Percentiles rank a stretch among this genome's conserved stretches.
Conservation (phyloP, 2,888 invertebrate genomes). For the Caenorhabditis zanzibari region DNA sequence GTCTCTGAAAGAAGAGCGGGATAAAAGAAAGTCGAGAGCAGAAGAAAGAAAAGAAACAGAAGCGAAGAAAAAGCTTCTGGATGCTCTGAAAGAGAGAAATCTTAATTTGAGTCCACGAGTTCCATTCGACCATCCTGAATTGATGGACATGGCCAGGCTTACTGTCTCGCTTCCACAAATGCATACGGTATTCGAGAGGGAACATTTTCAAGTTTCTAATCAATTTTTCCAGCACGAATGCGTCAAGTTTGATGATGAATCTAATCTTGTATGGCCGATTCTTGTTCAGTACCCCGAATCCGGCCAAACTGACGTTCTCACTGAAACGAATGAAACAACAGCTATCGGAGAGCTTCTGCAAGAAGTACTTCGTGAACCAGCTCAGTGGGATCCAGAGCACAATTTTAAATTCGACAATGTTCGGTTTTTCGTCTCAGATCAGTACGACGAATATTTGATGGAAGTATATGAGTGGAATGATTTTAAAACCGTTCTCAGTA, state of each 20-base stretch:
- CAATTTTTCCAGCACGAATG: constrained; percentile 74
- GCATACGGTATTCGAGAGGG: no score
- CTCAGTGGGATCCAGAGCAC: constrained; percentile 88
- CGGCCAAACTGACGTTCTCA: constrained; percentile 91
- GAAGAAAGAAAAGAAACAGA: constrained; percentile 84
- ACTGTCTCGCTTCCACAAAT: constrained; percentile 73
- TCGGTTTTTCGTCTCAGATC: constrained; percentile 75
- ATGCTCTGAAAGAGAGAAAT: constrained; percentile 85
- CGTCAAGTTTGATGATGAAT: constrained; percentile 85
- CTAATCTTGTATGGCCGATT: constrained; percentile 83
- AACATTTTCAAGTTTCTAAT: no score
- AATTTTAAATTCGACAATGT: constrained; percentile 85
- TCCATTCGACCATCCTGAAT: constrained; percentile 71
- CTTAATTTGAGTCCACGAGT: constrained; percentile 82
- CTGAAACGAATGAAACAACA: constrained; percentile 86
- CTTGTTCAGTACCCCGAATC: constrained; percentile 80
- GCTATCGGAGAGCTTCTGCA: constrained; percentile 86
- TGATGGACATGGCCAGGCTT: constrained; percentile 75
- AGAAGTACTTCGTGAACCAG: constrained; percentile 85
- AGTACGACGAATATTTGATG: constrained; percentile 74
- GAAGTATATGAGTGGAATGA: constrained; percentile 74
- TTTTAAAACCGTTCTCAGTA: constrained; percentile 65
- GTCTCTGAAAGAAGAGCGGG: constrained; percentile 67
- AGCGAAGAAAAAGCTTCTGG: constrained; percentile 84
- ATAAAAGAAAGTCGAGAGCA: constrained; percentile 64